Evolutionary conservation across 2,113 vertebrate species (phyloP).

Genomic region (Holacanthus passer): DNA sequence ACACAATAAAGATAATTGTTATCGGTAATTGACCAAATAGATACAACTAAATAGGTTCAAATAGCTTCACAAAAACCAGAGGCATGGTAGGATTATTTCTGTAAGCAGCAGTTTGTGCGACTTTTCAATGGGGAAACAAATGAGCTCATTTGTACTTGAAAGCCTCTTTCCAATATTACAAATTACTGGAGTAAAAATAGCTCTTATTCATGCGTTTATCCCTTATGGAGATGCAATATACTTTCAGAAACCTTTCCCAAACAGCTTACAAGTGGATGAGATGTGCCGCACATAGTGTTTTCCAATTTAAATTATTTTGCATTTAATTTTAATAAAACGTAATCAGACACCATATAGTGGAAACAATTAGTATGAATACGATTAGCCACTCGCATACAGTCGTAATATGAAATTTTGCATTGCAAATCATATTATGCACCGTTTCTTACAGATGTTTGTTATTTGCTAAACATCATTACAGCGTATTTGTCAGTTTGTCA

Average conservation of each 20-base stretch:
- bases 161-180: slow-evolving; percentile 59
- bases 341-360: slow-evolving; percentile 28
- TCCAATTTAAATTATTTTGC: slow-evolving; percentile 14
- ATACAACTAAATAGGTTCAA: slow-evolving; percentile 55
- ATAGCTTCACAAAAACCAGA: slow-evolving; percentile 18
- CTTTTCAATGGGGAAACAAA: slow-evolving; percentile 61
- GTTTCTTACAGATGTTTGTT: slow-evolving; percentile 32
- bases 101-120: slow-evolving; percentile 26
- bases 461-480: slow-evolving; percentile 25
- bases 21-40: slow-evolving; percentile 68
- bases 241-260: slow-evolving; percentile 44
- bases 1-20: slow-evolving; percentile 67
- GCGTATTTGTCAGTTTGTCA: slow-evolving; percentile 2
- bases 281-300: slow-evolving; percentile 17
- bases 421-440: slow-evolving; percentile 33
- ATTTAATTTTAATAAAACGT: slow-evolving; percentile 36
- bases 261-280: slow-evolving; percentile 15
- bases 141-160: slow-evolving; percentile 75
- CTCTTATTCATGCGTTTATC: slow-evolving; percentile 58
- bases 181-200: slow-evolving; percentile 67
- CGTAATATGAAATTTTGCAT: slow-evolving; percentile 16
- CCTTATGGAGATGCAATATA: slow-evolving; percentile 42
- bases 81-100: slow-evolving; percentile 27
- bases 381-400: neutral
- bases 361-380: slow-evolving; percentile 47